phyloP scores from a whole-genome alignment of 23 tunicate species.

The Botrylloides violaceus region DNA sequence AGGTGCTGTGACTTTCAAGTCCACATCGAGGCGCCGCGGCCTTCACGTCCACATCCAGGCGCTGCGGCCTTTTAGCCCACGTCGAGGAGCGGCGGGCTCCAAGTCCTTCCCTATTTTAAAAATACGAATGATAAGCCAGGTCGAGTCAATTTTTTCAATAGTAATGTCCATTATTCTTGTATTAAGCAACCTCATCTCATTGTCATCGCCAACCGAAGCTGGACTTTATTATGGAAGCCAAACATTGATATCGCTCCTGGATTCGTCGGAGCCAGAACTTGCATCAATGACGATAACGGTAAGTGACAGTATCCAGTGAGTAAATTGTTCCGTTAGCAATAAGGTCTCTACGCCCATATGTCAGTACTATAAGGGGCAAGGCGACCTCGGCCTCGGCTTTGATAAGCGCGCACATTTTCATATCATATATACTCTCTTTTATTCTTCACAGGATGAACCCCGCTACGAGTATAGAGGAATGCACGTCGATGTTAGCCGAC shows the following conservation, averaged over 20 bases:
- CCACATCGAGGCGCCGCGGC: no score
- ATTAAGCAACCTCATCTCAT: background rate
- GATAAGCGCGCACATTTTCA: background rate
- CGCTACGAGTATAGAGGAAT: slow-evolving; percentile 68
- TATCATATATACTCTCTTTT: background rate
- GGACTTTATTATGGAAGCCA: slow-evolving; percentile 67
- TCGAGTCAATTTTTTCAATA: background rate
- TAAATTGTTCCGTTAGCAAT: no score
- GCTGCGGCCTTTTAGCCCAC: no score
- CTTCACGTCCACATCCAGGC: no score
- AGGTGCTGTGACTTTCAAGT: no score
- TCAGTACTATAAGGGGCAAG: background rate
- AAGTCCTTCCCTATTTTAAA: no score
- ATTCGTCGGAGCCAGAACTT: background rate
- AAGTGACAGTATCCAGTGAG: no score
- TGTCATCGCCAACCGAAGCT: background rate
- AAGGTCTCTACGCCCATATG: no score
- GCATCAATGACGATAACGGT: slow-evolving; percentile 7
- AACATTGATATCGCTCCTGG: slow-evolving; percentile 34
- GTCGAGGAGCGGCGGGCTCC: no score
- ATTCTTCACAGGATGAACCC: slow-evolving; percentile 67
- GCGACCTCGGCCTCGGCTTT: background rate
- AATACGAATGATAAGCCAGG: no score
- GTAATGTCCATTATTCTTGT: background rate
- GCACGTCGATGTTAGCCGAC: slow-evolving; percentile 77